These are phyloP conservation scores for Urocolius indicus DNA, from an alignment of 2,113 vertebrate species.

Conservation along the genomic window DNA sequence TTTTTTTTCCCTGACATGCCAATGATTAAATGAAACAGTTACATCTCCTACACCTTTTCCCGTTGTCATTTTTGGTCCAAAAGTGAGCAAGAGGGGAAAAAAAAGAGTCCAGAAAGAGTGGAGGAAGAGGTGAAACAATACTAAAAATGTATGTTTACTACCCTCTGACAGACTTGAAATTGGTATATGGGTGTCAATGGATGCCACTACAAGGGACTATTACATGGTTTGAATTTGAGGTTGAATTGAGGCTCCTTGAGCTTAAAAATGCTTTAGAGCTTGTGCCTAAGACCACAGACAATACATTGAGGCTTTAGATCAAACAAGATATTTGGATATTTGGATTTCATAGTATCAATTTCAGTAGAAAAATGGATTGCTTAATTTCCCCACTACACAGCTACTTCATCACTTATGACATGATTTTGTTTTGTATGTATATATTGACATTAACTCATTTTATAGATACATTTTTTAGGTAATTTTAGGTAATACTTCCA, in stretches of 20 bases:
- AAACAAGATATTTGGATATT: not conserved
- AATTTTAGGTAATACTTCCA: not conserved
- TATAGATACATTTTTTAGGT: not conserved
- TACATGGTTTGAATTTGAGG: not conserved
- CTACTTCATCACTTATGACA: rapidly evolving
- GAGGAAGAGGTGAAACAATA: not conserved
- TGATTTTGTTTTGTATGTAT: not conserved
- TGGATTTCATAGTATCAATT: not conserved
- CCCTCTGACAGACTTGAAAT: not conserved
- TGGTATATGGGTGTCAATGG: not conserved
- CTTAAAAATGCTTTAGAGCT: not conserved
- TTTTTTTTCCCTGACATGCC: not conserved
- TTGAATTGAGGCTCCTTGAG: not conserved
- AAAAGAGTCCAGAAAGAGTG: not conserved
- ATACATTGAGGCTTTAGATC: not conserved
- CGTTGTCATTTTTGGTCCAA: not conserved
- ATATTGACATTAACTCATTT: not conserved
- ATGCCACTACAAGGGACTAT: not conserved
- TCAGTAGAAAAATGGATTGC: not conserved
- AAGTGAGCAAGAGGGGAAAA: not conserved
- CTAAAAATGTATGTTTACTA: not conserved
- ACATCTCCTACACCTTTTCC: not conserved
- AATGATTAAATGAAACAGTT: not conserved
- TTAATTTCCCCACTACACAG: not conserved
- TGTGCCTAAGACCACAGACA: not conserved